Conservation (phyloP, 2,797 vertebrate genomes). For the Eidolon dupreanum region DNA sequence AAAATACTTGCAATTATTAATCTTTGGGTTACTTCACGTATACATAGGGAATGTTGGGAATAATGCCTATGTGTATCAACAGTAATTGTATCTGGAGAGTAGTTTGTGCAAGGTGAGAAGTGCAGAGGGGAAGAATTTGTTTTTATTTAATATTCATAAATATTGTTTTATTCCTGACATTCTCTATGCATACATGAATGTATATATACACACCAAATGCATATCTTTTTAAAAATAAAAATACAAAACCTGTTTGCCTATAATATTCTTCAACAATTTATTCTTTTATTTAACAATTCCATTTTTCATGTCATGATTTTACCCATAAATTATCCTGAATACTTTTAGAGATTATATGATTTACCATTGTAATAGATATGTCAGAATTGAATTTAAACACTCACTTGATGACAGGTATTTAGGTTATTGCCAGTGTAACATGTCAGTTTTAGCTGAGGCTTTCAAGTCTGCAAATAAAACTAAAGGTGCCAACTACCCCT, state of each 20-base stretch:
- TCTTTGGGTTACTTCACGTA: no score
- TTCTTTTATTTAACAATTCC: conserved; percentile 16
- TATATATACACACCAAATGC: background rate
- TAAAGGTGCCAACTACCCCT: background rate
- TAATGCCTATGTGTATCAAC: no score
- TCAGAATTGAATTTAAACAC: background rate
- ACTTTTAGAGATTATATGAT: background rate
- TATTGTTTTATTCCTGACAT: background rate
- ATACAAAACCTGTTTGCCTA: background rate
- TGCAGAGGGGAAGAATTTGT: background rate
- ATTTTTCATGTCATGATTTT: background rate
- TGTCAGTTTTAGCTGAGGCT: background rate
- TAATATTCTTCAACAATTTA: background rate
- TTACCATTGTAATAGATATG: background rate
- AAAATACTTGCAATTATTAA: background rate
- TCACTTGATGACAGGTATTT: background rate
- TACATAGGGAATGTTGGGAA: no score
- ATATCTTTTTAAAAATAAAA: background rate
- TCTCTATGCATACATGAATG: background rate
- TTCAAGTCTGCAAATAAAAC: background rate
- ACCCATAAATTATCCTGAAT: background rate
- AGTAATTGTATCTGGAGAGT: no score
- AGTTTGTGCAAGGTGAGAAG: background rate
- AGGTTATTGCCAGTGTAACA: background rate
- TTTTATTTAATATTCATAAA: background rate